Evolutionary conservation across 2,797 vertebrate genomes (phyloP), one percentile per base, ranked within the genome.

Genomic region (Periophthalmus magnuspinnatus): DNA sequence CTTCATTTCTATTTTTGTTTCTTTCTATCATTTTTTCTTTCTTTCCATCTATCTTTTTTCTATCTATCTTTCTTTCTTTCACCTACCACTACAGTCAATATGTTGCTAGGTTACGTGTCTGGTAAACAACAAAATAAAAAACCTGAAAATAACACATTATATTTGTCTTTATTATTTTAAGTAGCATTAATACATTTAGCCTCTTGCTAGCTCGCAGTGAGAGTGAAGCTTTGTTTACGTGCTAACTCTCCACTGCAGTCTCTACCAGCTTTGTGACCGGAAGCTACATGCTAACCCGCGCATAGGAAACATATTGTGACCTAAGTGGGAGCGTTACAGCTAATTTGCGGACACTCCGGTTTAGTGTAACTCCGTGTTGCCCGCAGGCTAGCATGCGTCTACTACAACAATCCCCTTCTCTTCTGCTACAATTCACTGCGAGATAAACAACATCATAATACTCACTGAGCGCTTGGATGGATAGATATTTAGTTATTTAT

Each of bases 311-410:
- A 52, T 50, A 65, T 50, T 50, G 45, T 65, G 63, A 48, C 41
- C 62, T 64, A 64, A 64, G 62, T 48, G 62, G 61, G 63, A 50
- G 45, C 9, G 17, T 52, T 33, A 11, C 47, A 33, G 63, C 16
- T 50, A 19, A 65, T 65, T 65, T 65, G 63, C 52, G 33, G 28
- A 50, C 63, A 65, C 63, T 65, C 17, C 22, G 13, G 60, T 62
- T 62, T 19, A 45, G 60, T 17, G 38, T 63, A 45, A 45, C 61
- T 63, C 17, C 17, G 34, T 48, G 62, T 65, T 50, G 45, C 63
- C 63, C 24, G 17, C 16, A 19, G 63, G 63, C 63, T 9, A 52
- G 41, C 41, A 34, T 50, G 45, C n/a, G 45, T 65, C 33, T 64
- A 47, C 38, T 48, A 14, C 41, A 28, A 19, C 41, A 45, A 16